Percentiles rank a stretch among this genome's conserved stretches.
Conservation (phyloP, 1,140 invertebrate genomes). For the Epicauta chinensis region DNA sequence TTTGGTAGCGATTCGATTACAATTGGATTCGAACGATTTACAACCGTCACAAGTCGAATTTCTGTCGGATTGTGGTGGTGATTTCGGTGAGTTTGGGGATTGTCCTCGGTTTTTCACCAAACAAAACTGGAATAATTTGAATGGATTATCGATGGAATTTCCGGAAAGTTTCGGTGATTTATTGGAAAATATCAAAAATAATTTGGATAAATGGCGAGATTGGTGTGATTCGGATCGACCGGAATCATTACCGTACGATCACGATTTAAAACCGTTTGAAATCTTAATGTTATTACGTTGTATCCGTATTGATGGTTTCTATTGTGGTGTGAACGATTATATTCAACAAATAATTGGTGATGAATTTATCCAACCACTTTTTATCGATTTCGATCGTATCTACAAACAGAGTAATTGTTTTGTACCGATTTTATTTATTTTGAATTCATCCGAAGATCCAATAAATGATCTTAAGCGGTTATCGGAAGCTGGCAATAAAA, state of each 20-base stretch:
- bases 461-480: conserved; percentile 83
- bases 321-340: conserved; percentile 69
- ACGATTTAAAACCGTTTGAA: conserved; percentile 61
- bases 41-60: conserved; percentile 74
- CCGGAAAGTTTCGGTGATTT: conserved; percentile 58
- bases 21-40: conserved; percentile 58
- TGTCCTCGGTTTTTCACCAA: conserved; percentile 60
- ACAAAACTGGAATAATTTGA: conserved; percentile 74
- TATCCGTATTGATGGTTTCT: conserved; percentile 81
- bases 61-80: conserved; percentile 72
- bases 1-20: conserved; percentile 78
- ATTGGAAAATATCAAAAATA: conserved; percentile 56
- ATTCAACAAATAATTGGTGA: conserved; percentile 77
- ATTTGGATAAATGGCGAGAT: conserved; percentile 61
- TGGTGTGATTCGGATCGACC: conserved; percentile 79
- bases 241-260: conserved; percentile 59
- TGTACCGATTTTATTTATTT: conserved; percentile 80
- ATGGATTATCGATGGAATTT: conserved; percentile 65
- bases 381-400: conserved; percentile 73
- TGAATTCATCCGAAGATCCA: conserved; percentile 84
- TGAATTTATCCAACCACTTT: conserved; percentile 76
- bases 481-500: conserved; percentile 60
- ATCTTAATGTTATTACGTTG: conserved; percentile 76
- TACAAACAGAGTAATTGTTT: conserved; percentile 71
- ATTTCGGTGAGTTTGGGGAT: conserved; percentile 53